These are phyloP conservation scores for Atherinosoma microstoma DNA, from an alignment of 2,797 vertebrate species.

Conservation along the genomic window DNA sequence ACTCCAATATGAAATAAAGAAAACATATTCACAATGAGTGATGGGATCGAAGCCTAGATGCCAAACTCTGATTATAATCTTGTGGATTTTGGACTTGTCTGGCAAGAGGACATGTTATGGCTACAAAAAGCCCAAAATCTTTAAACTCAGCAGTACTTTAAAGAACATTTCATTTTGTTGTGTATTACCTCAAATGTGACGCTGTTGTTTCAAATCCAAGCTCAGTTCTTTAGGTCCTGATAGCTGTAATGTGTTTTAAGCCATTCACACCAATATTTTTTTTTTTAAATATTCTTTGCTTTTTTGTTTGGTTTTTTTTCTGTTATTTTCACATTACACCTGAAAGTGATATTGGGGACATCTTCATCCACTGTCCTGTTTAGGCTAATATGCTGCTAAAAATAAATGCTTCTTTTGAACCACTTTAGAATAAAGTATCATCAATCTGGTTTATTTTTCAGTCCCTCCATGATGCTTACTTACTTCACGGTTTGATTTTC, in stretches of 20 bases:
- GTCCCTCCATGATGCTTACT: conserved; percentile 5
- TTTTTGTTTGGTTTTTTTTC: background rate
- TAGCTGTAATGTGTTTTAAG: background rate
- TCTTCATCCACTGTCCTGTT: background rate
- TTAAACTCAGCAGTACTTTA: background rate
- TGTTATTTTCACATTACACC: background rate
- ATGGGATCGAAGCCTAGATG: too few relatives aligned
- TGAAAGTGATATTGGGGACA: background rate
- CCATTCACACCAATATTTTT: background rate
- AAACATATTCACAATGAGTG: too few relatives aligned
- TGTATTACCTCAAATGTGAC: background rate
- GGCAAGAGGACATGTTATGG: background rate
- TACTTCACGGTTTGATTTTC: conserved; percentile 29
- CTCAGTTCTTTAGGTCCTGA: background rate
- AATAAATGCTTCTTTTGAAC: background rate
- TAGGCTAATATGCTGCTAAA: background rate
- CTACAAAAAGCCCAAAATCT: background rate
- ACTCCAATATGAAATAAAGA: too few relatives aligned
- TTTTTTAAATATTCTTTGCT: background rate
- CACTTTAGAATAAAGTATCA: background rate
- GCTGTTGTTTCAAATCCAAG: background rate
- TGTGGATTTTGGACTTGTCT: background rate
- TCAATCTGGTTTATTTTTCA: background rate
- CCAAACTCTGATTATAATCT: too few relatives aligned
- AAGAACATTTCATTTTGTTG: background rate